Base-by-base conservation (phyloP, 1,140 invertebrate species). In the Scaptodrosophila lebanonensis region DNA sequence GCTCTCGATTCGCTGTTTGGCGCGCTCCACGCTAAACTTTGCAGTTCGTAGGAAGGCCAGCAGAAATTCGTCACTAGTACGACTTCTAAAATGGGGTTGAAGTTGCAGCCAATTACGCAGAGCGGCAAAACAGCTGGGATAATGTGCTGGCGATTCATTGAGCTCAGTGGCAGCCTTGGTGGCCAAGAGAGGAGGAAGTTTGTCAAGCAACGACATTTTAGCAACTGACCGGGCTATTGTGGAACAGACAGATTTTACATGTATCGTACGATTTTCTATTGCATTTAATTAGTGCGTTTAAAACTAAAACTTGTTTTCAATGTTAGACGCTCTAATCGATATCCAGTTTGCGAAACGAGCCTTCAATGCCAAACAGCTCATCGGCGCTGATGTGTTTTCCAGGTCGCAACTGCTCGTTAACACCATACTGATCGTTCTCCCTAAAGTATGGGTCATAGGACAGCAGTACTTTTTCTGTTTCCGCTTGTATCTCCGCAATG, bases 21-120 rank as follows among this genome's bases (percentile, higher is more conserved):
- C 89, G 58, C 87, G 86, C 73, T 91, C 89, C 53, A 92, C 79
- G 58, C 90, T 92, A 76, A 90, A 91, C 83, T 93, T 93, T 54
- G 89, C 89, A 25, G 91, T 90, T 8, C 91, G 87, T 27, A 92
- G 77, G 76, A 91, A 91, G 44, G 86, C 87, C 16, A 90, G 60
- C 6, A 92, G 56, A 84, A 89, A 89, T 79, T 90, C 89, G 64
- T 91, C 89, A 66, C 89, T 90, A 4, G 18, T 39, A 15, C 62
- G 40, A 32, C 57, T 29, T 39, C 82, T 88, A 27, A 91, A 79
- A 76, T 91, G 89, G 0, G 88, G 88, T 59, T 91, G 90, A 76
- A 91, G 89, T 4, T 87, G 68, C 11, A 91, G 84, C 91, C 91
- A 92, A 22, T 90, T 88, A 39, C 88, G 88, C 33, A 92, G 86